phyloP scores from a whole-genome alignment of 1,140 invertebrate species.

The Tyrophagus putrescentiae region DNA sequence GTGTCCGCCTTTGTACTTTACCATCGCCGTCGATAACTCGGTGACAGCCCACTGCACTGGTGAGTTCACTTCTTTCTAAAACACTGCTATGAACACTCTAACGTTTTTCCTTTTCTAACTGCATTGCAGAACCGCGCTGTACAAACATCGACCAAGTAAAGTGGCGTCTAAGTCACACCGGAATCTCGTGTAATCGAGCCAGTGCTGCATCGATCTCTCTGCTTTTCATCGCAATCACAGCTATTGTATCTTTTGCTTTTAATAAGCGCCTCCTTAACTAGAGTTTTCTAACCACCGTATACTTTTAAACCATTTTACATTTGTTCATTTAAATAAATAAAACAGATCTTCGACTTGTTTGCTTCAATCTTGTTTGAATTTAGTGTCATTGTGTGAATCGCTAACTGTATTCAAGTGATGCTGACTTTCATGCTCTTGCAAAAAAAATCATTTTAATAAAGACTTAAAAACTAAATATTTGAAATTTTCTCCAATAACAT shows the following conservation, averaged over 20 bases:
- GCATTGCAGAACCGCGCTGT: background rate
- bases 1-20: conserved; percentile 13
- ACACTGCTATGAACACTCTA: background rate
- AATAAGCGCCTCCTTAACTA: background rate
- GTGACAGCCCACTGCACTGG: background rate
- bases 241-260: background rate
- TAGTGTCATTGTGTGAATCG: no score
- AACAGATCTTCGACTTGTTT: background rate
- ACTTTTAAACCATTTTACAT: background rate
- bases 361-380: background rate
- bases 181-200: conserved; percentile 14
- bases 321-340: background rate
- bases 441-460: no score
- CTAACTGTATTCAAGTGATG: no score
- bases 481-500: no score
- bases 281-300: background rate
- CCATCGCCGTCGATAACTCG: background rate
- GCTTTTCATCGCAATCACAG: background rate
- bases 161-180: conserved; percentile 9
- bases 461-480: no score
- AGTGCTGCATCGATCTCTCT: background rate
- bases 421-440: no score
- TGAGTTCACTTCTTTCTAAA: background rate
- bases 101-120: background rate
- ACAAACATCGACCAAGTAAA: conserved; percentile 10